Base-by-base conservation (phyloP, 2,888 invertebrate species). In the Latrodectus elegans region DNA sequence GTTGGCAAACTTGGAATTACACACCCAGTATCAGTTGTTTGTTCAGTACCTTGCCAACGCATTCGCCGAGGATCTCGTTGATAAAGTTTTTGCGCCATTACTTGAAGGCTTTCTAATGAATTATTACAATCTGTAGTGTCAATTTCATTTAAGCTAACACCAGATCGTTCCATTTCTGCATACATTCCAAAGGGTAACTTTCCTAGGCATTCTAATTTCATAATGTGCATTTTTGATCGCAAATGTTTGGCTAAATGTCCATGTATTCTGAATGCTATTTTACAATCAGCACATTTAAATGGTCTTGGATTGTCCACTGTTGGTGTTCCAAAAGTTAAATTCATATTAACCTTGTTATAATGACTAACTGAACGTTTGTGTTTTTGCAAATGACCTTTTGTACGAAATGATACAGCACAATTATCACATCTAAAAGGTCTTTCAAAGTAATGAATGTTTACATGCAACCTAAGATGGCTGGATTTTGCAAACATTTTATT, bases 181-280 rank as follows among this genome's bases (percentile, higher is more conserved):
- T 97, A 97, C 71, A 97, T 96, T 80, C 98, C 98, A 91, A 97
- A 97, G 0, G 98, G 98, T 90, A 99, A 93, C 93, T 97, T 97
- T 8, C 92, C 92, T n/a, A 90, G 68, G 92, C 97, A 97, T 92
- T 98, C 98, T 89, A 98, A 93, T 91, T 96, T 95, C 95, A 97
- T 97, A 68, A 98, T 97, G 92, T 99, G 99, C 94, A 97, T 96
- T 93, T 98, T 98, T 89, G 97, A 97, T 84, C 99, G 95, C 89
- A 99, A 94, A 94, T 99, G 99, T 92, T 99, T 99, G 0, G 98
- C 98, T 91, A 99, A 93, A 92, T 99, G 99, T 0, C 99, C 99
- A 91, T 98, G 98, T 91, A 98, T 98, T 11, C 93, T 91, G 92
- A 99, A 99, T 11, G 98, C 98, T 90, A 97, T 96, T 92, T 96